Base-by-base conservation (phyloP, 2,113 vertebrate genomes). In the Aythya baeri region DNA sequence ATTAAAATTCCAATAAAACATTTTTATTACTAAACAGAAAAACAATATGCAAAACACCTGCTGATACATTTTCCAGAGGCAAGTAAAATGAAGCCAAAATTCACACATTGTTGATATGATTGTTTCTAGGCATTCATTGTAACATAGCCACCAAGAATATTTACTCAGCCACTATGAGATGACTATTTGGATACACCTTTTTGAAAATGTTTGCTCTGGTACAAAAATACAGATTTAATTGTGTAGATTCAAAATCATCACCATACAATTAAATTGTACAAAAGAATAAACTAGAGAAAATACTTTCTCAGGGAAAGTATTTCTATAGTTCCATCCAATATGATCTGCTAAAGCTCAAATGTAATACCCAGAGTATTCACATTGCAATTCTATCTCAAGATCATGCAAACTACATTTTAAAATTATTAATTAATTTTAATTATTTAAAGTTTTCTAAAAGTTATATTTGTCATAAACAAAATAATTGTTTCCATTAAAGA, bases 351-450 rank as follows among this genome's bases (percentile, higher is more conserved):
- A 84, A 88, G 52, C 2, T 31, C 17, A 77, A 38, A 13, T 54
- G 2, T 29, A 55, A 62, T 17, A 2, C 2, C 11, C 8, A 26
- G 52, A 75, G 66, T 44, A 74, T 16, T 70, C 17, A 65, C 8
- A 34, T 5, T 63, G 3, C 2, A 62, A 61, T 81, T 77, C 11
- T 57, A 6, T 22, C 4, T 32, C 26, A 34, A 21, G 17, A 54
- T 9, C 10, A 38, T 0, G 0, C 1, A 81, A 77, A 66, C 2
- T 31, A 17, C 2, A 13, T 66, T 61, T 82, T 88, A 34, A 86
- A 7, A 22, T 73, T 63, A 36, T 44, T 58, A 46, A 78, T n/a
- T 74, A 17, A 82, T 31, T 88, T 80, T 74, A 20, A 85, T 31
- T 72, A 32, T 77, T 88, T 91, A 12, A 7, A 13, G 2, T 81